Conservation (phyloP, 2,113 vertebrate genomes). For the Lasiurus cinereus region DNA sequence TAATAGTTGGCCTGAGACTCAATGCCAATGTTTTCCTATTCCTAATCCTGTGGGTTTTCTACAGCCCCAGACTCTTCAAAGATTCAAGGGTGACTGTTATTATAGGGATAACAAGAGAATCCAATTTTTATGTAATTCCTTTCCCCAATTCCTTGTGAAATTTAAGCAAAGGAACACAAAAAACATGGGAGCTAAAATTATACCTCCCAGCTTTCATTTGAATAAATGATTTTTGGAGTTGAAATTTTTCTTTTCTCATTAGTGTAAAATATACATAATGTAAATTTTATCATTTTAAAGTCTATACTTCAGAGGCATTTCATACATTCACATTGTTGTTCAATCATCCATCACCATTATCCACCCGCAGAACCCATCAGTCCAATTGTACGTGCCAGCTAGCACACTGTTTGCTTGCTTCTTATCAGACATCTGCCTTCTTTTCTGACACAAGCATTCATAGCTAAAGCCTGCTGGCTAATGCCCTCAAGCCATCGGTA, state of each 20-base stretch:
- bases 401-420: not conserved
- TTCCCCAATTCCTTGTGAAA: not conserved
- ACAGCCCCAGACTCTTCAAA: not conserved
- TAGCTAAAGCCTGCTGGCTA: not conserved
- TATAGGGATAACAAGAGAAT: not conserved
- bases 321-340: not conserved
- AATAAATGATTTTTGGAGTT: not conserved
- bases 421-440: not conserved
- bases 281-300: not conserved
- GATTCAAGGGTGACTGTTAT: not conserved
- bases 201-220: not conserved
- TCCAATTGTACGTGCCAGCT: not conserved
- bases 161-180: slow-evolving; percentile 14
- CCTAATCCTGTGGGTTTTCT: not conserved
- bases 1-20: not conserved
- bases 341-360: not conserved
- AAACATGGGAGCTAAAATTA: not conserved
- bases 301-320: not conserved
- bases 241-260: not conserved
- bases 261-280: not conserved
- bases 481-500: not conserved
- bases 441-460: not conserved
- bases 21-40: not conserved
- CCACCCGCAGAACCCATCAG: not conserved
- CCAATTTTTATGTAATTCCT: not conserved